Evolutionary conservation across 2,888 invertebrate genomes (phyloP).

Genomic region (Unio pictorum): DNA sequence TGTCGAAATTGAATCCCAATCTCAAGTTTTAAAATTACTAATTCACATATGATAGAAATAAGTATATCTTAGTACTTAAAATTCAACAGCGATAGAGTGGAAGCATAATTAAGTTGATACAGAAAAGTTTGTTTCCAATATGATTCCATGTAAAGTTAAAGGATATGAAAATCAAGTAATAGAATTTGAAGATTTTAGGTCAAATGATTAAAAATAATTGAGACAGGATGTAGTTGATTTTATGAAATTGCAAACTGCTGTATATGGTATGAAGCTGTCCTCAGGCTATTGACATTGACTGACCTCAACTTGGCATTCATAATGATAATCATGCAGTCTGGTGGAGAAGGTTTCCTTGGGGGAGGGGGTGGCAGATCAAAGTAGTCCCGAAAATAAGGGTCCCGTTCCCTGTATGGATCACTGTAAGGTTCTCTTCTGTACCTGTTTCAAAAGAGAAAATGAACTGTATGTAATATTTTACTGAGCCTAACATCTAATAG

Average conservation of each 20-base stretch:
- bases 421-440: conserved; percentile 46
- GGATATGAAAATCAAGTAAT: too few species aligned
- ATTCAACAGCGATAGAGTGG: too few species aligned
- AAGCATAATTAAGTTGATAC: too few species aligned
- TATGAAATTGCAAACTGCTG: background rate
- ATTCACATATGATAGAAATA: too few species aligned
- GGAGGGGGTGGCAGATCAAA: conserved; percentile 32
- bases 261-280: background rate
- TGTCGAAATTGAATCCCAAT: too few species aligned
- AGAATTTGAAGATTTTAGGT: background rate
- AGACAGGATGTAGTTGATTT: background rate
- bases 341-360: conserved; percentile 68
- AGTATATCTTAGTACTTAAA: too few species aligned
- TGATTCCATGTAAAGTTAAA: too few species aligned
- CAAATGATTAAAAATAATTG: background rate
- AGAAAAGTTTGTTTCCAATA: too few species aligned
- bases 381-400: conserved; percentile 41
- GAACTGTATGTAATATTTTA: too few species aligned
- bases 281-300: conserved; percentile 63
- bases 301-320: conserved; percentile 87
- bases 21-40: too few species aligned
- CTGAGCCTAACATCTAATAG: too few species aligned
- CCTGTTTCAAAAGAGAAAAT: background rate
- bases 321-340: conserved; percentile 93
- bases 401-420: conserved; percentile 47